Evolutionary conservation across 2,113 vertebrate species (phyloP).

Genomic region (Rhea pennata): DNA sequence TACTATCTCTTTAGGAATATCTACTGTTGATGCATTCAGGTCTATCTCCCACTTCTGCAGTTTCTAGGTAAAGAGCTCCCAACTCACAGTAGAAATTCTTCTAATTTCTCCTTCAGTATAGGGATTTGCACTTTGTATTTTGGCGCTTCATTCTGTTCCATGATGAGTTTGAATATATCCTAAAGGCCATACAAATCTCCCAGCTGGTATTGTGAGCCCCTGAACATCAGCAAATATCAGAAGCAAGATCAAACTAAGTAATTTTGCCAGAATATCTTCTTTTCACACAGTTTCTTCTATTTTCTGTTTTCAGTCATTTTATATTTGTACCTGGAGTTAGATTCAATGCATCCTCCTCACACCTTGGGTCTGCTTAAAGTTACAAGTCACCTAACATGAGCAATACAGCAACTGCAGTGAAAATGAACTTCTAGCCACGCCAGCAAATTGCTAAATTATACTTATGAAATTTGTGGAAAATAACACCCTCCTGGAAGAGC

Average conservation of each 20-base stretch:
- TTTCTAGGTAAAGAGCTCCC: background rate
- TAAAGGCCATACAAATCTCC: background rate
- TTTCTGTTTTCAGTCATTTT: background rate
- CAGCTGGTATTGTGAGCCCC: background rate
- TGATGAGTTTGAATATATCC: background rate
- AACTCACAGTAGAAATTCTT: background rate
- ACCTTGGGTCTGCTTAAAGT: background rate
- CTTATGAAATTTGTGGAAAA: background rate
- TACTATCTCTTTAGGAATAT: background rate
- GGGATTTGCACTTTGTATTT: background rate
- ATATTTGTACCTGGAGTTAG: background rate
- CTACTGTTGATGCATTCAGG: background rate
- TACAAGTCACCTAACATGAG: background rate
- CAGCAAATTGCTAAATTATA: conserved; percentile 4
- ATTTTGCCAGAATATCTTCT: background rate
- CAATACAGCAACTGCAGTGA: background rate
- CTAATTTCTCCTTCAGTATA: background rate
- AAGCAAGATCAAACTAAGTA: background rate
- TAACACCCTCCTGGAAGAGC: background rate
- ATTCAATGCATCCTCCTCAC: background rate
- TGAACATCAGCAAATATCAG: background rate
- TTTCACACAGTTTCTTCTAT: background rate
- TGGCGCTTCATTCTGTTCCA: background rate
- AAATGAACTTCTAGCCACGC: background rate
- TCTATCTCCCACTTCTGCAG: background rate